A percentile compares a stretch with the other conserved stretches of the same genome.
These are phyloP conservation scores for Salticus scenicus DNA, from an alignment of 2,888 invertebrate genomes.

Conservation along the genomic window DNA sequence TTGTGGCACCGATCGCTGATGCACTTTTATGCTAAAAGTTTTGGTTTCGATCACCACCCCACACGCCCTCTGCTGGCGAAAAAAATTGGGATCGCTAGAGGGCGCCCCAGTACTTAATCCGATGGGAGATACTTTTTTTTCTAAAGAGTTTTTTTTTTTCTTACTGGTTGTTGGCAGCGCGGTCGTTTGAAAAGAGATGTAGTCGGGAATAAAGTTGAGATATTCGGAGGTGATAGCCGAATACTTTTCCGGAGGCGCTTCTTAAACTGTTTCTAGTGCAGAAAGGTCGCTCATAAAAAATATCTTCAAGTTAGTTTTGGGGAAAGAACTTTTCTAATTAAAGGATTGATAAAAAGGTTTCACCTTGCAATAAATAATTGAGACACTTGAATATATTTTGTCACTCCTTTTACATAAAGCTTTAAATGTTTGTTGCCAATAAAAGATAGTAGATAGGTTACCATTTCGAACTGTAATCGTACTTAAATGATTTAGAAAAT, in stretches of 20 bases:
- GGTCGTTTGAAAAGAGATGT: constrained; percentile 18
- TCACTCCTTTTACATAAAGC: too few relatives aligned
- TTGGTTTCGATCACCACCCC: constrained; percentile 61
- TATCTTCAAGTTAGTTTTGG: neutral
- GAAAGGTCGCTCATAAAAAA: neutral
- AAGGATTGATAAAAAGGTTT: too few relatives aligned
- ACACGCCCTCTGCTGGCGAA: constrained; percentile 61
- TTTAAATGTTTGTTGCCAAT: too few relatives aligned
- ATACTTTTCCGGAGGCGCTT: neutral
- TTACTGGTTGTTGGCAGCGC: constrained; percentile 1
- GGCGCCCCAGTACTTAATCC: constrained; percentile 21
- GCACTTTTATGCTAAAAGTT: constrained; percentile 66
- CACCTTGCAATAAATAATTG: too few relatives aligned
- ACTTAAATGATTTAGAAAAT: too few relatives aligned
- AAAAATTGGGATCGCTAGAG: constrained; percentile 26
- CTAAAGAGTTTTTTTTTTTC: neutral
- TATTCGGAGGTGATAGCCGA: constrained; percentile 2
- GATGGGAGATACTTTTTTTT: neutral
- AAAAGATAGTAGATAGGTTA: too few relatives aligned
- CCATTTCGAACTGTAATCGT: too few relatives aligned
- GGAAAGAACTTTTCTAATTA: neutral
- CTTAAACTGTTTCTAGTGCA: neutral
- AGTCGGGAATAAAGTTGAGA: neutral
- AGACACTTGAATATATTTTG: too few relatives aligned
- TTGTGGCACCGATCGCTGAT: constrained; percentile 52